Evolutionary conservation across 1,140 invertebrate species (phyloP).

Genomic region (Drosophila neocordata): DNA sequence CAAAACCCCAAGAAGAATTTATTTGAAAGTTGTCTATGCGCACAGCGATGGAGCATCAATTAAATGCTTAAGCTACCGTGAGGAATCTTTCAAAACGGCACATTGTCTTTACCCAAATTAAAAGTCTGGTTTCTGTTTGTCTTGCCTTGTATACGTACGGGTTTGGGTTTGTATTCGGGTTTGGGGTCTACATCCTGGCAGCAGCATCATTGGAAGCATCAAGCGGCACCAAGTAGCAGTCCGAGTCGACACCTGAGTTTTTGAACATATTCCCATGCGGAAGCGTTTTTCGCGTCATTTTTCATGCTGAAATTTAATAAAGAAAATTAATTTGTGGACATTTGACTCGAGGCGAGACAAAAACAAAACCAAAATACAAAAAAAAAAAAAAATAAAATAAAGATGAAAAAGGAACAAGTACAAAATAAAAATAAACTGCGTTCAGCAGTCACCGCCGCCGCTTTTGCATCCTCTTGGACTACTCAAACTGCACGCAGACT

Average conservation of each 20-base stretch:
- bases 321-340: slow-evolving; percentile 82
- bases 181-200: slow-evolving; percentile 4
- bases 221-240: slow-evolving; percentile 5
- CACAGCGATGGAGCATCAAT: slow-evolving; percentile 59
- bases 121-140: slow-evolving; percentile 26
- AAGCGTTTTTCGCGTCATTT: slow-evolving; percentile 81
- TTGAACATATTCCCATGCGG: slow-evolving; percentile 64
- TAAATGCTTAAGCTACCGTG: slow-evolving; percentile 61
- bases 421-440: slow-evolving; percentile 11
- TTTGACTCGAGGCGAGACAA: slow-evolving; percentile 79
- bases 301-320: slow-evolving; percentile 82
- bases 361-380: slow-evolving; percentile 31
- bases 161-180: neutral
- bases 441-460: slow-evolving; percentile 7
- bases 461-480: slow-evolving; percentile 33
- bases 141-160: neutral
- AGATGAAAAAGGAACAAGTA: slow-evolving; percentile 5
- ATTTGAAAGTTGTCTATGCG: slow-evolving; percentile 28
- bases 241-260: slow-evolving; percentile 67
- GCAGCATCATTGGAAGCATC: neutral
- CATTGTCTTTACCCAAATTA: slow-evolving; percentile 77
- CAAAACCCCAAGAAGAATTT: slow-evolving; percentile 32
- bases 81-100: slow-evolving; percentile 66
- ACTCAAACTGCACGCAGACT: slow-evolving; percentile 74
- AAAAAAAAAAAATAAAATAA: slow-evolving; percentile 15